These are phyloP conservation scores for Meriones unguiculatus DNA, from an alignment of 2,113 vertebrate species.

Conservation along the genomic window DNA sequence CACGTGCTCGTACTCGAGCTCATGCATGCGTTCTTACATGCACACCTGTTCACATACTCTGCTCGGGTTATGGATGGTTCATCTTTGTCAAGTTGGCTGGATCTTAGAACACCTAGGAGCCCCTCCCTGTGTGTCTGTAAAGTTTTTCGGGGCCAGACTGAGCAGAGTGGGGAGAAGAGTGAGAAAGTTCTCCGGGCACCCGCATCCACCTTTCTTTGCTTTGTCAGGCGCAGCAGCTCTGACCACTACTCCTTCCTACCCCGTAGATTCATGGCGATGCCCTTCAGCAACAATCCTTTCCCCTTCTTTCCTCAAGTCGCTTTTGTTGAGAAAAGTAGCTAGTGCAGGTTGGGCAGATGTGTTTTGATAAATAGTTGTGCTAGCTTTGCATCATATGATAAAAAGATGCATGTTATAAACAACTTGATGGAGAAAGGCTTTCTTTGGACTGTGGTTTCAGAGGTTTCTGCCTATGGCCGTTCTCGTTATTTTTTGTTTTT, in stretches of 20 bases:
- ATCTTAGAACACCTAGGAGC: background rate
- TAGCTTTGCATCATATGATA: background rate
- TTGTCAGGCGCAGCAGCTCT: background rate
- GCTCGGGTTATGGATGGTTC: background rate
- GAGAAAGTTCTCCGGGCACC: accelerated
- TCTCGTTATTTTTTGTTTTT: background rate
- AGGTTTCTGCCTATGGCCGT: background rate
- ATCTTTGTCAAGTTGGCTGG: background rate
- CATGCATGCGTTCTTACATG: background rate
- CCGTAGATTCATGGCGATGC: no score
- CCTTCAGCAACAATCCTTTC: no score
- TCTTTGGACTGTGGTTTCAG: background rate
- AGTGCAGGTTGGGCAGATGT: background rate
- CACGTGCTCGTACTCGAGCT: background rate
- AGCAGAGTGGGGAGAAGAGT: no score
- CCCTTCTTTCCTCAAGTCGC: background rate
- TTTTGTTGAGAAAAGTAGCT: background rate
- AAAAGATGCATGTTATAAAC: background rate
- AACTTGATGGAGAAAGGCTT: background rate
- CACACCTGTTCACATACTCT: background rate
- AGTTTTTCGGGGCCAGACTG: no score
- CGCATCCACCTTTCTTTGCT: background rate
- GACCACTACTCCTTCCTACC: background rate
- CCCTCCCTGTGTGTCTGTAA: background rate
- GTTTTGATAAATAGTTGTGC: background rate